Percentiles rank a stretch among this genome's conserved stretches.
Conservation (phyloP, 2,888 invertebrate species). For the Ichneumoninae sp. region DNA sequence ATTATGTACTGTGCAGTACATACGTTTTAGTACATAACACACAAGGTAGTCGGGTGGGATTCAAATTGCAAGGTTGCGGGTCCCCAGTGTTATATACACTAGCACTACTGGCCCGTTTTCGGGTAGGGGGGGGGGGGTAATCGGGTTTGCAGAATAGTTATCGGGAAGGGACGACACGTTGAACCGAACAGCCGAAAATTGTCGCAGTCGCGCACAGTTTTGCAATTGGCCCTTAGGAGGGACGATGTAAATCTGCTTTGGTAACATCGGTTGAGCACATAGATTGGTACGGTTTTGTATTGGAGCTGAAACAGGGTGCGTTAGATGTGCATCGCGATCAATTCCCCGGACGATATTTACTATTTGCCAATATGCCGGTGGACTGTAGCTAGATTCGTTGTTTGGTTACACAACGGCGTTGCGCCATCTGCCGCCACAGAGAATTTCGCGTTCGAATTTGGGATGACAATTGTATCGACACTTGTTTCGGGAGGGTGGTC, state of each 20-base stretch:
- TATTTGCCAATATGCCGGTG: slow-evolving; percentile 71
- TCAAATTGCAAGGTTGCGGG: background rate
- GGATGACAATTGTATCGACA: background rate
- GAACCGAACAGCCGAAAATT: slow-evolving; percentile 33
- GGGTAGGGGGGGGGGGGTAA: background rate
- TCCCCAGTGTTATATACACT: background rate
- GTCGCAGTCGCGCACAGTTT: slow-evolving; percentile 35
- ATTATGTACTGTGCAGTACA: background rate
- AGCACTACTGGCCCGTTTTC: background rate
- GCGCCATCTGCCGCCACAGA: slow-evolving; percentile 37
- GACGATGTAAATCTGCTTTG: slow-evolving; percentile 49
- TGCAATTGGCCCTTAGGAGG: slow-evolving; percentile 35
- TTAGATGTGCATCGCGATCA: slow-evolving; percentile 46
- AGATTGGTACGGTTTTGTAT: background rate
- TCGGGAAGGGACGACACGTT: slow-evolving; percentile 23
- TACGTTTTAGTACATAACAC: background rate
- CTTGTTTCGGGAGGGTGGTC: background rate
- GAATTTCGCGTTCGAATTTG: slow-evolving; percentile 5
- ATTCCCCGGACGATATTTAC: slow-evolving; percentile 71
- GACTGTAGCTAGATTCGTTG: slow-evolving; percentile 65
- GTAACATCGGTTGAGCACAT: background rate
- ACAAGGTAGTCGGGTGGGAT: slow-evolving; percentile 3
- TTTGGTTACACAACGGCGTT: background rate
- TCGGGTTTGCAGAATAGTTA: slow-evolving; percentile 8
- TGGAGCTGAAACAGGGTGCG: background rate